phyloP scores from a whole-genome alignment of 2,888 invertebrate species.

The Diarsia dahlii region DNA sequence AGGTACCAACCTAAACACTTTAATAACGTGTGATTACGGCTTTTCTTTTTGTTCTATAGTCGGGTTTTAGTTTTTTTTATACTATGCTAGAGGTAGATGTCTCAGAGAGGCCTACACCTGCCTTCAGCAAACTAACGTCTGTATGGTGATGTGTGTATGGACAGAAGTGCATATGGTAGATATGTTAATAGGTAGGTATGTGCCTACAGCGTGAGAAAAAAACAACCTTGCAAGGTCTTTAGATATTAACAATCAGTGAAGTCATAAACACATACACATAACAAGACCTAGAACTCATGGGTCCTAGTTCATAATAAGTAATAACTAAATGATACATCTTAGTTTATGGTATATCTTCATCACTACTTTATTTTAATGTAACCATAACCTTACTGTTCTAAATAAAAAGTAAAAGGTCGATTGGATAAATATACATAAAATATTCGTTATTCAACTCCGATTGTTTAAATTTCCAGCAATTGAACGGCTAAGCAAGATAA shows the following conservation, averaged over 20 bases:
- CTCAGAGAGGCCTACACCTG: not conserved
- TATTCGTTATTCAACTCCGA: not conserved
- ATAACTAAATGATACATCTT: too few relatives aligned
- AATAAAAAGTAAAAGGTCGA: not conserved
- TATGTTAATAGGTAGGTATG: slow-evolving; percentile 1
- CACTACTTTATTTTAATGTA: not conserved
- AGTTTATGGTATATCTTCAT: too few relatives aligned
- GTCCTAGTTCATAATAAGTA: not conserved
- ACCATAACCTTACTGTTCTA: too few relatives aligned
- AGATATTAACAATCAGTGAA: slow-evolving; percentile 2
- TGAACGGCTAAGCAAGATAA: not conserved
- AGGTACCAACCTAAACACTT: too few relatives aligned
- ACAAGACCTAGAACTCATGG: not conserved
- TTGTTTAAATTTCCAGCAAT: not conserved
- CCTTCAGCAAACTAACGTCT: not conserved
- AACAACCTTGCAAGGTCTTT: slow-evolving; percentile 26
- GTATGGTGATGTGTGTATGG: not conserved
- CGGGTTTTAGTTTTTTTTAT: too few relatives aligned
- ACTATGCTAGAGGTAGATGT: not conserved
- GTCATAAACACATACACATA: slow-evolving; percentile 40
- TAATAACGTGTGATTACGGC: too few relatives aligned
- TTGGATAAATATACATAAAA: not conserved
- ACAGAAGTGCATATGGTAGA: not conserved
- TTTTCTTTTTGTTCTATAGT: too few relatives aligned
- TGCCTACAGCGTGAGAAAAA: slow-evolving; percentile 37